These are phyloP conservation scores for Anguilla megastoma DNA, from an alignment of 2,797 vertebrate genomes.

Conservation along the genomic window DNA sequence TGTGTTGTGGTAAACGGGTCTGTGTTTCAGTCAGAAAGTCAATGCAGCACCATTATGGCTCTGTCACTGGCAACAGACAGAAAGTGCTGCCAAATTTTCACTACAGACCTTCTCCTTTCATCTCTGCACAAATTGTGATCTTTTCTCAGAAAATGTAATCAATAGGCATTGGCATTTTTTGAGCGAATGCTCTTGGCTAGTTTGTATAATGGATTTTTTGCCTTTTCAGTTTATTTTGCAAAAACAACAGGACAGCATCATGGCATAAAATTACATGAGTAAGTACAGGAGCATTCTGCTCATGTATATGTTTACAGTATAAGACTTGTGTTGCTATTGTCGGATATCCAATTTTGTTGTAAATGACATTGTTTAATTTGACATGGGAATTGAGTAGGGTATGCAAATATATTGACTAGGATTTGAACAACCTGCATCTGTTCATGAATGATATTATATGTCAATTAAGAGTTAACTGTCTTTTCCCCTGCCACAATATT, in stretches of 20 bases:
- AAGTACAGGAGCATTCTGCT: not conserved
- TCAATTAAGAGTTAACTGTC: conserved; percentile 45
- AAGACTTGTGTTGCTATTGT: not conserved
- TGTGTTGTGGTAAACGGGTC: not conserved
- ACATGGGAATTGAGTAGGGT: not conserved
- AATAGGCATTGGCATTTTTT: conserved; percentile 51
- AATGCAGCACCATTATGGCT: conserved; percentile 27
- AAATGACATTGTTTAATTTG: not conserved
- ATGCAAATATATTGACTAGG: not conserved
- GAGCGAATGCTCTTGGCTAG: conserved; percentile 44
- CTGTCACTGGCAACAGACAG: conserved; percentile 37
- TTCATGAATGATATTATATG: conserved; percentile 15
- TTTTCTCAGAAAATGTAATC: conserved; percentile 48
- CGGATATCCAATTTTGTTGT: not conserved
- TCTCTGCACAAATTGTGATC: conserved; percentile 48
- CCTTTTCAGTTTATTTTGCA: conserved; percentile 48
- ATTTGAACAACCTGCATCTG: not conserved
- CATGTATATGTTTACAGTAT: not conserved
- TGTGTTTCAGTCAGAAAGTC: conserved; percentile 42
- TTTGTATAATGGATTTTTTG: conserved; percentile 42
- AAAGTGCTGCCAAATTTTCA: conserved; percentile 41
- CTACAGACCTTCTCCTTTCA: conserved; percentile 38
- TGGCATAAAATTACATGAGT: not conserved
- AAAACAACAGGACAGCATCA: not conserved
- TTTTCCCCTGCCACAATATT: conserved; percentile 49